Evolutionary conservation across 2,888 invertebrate species (phyloP).

Genomic region (Zele albiditarsus): DNA sequence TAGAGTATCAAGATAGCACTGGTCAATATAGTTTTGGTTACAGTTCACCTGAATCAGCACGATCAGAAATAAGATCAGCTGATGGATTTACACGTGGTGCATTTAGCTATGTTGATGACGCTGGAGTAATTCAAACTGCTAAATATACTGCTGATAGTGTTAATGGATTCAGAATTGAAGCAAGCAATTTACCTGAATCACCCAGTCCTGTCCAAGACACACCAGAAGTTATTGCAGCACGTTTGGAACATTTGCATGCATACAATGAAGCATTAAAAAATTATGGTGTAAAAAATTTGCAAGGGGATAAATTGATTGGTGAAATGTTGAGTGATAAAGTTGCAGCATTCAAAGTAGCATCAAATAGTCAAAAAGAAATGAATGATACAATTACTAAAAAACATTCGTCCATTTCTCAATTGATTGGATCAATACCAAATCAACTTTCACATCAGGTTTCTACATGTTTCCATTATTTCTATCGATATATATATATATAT

Average conservation of each 20-base stretch:
- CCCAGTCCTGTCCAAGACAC: conserved; percentile 68
- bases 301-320: conserved; percentile 9
- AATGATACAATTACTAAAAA: background rate
- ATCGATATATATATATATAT: background rate
- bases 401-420: background rate
- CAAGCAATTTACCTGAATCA: conserved; percentile 72
- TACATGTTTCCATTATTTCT: background rate
- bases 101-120: conserved; percentile 72
- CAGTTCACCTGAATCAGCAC: conserved; percentile 63
- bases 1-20: conserved; percentile 70
- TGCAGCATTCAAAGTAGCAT: background rate
- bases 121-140: conserved; percentile 72
- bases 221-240: conserved; percentile 70
- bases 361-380: background rate
- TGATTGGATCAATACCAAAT: background rate
- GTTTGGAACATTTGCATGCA: conserved; percentile 66
- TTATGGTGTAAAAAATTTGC: conserved; percentile 2
- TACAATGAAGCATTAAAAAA: conserved; percentile 61
- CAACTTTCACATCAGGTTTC: background rate
- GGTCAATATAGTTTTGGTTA: conserved; percentile 73
- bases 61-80: conserved; percentile 68
- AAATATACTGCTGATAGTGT: conserved; percentile 72
- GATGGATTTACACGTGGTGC: conserved; percentile 72
- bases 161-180: conserved; percentile 73
- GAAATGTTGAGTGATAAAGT: background rate